Conservation (phyloP, 2,113 vertebrate genomes). For the Serinus canaria region DNA sequence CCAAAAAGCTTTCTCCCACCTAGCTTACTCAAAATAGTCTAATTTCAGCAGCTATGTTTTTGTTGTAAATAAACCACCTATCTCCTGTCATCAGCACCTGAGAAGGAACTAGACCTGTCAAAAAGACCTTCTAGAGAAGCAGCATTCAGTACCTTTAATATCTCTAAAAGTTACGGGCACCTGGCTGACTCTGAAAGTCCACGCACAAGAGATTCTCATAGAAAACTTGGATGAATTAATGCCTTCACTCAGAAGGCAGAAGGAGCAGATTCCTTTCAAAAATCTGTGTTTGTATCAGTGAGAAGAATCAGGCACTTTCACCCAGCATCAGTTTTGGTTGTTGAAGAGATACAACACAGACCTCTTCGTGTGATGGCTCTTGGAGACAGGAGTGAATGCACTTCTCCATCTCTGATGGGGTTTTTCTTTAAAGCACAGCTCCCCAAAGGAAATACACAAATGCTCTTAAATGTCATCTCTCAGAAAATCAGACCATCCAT, state of each 20-base stretch:
- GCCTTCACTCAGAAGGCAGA: background rate
- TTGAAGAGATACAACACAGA: background rate
- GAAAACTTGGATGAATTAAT: background rate
- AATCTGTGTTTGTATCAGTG: background rate
- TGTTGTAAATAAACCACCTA: background rate
- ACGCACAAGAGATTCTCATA: background rate
- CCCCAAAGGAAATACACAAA: constrained; percentile 50
- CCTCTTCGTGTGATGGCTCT: background rate
- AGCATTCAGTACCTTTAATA: background rate
- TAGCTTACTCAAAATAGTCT: background rate
- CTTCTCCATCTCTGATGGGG: background rate
- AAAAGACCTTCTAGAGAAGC: background rate
- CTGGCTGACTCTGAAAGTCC: background rate
- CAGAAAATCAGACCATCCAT: background rate
- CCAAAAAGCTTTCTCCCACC: background rate
- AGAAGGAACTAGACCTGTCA: background rate
- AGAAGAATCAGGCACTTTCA: background rate
- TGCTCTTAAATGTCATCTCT: background rate
- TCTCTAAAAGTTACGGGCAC: background rate
- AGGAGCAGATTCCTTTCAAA: background rate
- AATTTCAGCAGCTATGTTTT: background rate
- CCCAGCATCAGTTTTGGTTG: background rate
- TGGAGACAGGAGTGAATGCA: background rate
- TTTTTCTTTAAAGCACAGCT: constrained; percentile 27
- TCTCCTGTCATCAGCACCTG: background rate